These are phyloP conservation scores for Sarcophilus harrisii DNA, from an alignment of 2,797 vertebrate species.

Conservation along the genomic window DNA sequence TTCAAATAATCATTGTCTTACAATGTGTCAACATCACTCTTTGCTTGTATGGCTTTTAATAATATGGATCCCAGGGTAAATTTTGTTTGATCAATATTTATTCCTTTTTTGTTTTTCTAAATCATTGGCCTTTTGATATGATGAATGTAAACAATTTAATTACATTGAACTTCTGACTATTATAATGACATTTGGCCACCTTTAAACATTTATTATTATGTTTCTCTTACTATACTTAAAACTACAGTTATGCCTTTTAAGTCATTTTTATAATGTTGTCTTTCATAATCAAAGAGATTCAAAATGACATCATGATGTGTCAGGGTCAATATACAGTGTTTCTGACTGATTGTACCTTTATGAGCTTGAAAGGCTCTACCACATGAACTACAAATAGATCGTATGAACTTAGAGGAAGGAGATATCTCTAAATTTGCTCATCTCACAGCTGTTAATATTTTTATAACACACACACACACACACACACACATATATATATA, in stretches of 20 bases:
- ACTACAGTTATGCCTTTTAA: not conserved
- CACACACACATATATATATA: no score
- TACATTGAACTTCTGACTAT: not conserved
- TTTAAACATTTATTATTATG: not conserved
- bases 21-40: constrained; percentile 9
- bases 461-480: not conserved
- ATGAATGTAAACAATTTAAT: not conserved
- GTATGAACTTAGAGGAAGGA: not conserved
- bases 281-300: not conserved
- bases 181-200: not conserved
- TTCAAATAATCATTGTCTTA: constrained; percentile 10
- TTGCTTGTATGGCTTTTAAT: not conserved
- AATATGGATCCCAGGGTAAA: not conserved
- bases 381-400: not conserved
- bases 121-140: constrained; percentile 21
- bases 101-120: constrained; percentile 44
- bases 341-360: not conserved
- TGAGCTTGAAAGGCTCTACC: not conserved
- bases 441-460: not conserved
- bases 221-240: not conserved
- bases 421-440: not conserved
- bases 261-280: not conserved
- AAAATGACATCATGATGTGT: not conserved
- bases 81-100: constrained; percentile 26
- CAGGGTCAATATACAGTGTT: not conserved